Evolutionary conservation across 2,888 invertebrate species (phyloP).

Genomic region (Dichetophora obliterata): DNA sequence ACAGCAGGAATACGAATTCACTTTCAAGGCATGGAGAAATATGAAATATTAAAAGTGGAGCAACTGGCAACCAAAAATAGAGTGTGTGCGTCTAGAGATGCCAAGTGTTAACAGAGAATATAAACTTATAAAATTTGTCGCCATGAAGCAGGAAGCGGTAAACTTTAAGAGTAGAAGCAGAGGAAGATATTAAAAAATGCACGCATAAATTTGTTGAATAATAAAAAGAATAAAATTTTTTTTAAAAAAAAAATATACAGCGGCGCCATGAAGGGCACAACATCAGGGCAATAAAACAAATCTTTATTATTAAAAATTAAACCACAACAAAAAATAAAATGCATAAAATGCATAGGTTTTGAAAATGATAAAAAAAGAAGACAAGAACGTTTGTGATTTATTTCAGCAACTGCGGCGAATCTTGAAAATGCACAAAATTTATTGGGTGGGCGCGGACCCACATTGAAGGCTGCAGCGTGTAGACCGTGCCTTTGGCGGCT

Average conservation of each 20-base stretch:
- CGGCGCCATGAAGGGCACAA: not conserved
- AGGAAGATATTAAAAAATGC: not conserved
- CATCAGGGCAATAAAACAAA: not conserved
- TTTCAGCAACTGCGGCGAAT: slow-evolving; percentile 31
- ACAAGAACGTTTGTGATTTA: slow-evolving; percentile 21
- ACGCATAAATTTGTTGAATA: not conserved
- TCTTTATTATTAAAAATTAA: not conserved
- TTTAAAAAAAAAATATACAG: not conserved
- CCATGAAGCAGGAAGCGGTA: no score
- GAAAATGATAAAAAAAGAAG: not conserved
- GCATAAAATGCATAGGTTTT: not conserved
- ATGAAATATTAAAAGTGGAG: not conserved
- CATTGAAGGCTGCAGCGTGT: not conserved
- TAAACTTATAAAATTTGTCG: not conserved
- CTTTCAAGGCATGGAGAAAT: not conserved
- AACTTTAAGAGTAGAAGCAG: not conserved
- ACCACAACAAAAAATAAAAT: not conserved
- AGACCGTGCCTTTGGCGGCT: slow-evolving; percentile 30
- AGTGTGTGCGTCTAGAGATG: not conserved
- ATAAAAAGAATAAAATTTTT: not conserved
- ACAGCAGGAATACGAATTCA: not conserved
- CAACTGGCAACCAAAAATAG: not conserved
- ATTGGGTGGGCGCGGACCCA: slow-evolving; percentile 25
- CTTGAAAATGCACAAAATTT: slow-evolving; percentile 22
- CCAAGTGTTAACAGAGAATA: not conserved